Evolutionary conservation across 2,888 invertebrate genomes (phyloP).

Genomic region (Lathronympha strigana): DNA sequence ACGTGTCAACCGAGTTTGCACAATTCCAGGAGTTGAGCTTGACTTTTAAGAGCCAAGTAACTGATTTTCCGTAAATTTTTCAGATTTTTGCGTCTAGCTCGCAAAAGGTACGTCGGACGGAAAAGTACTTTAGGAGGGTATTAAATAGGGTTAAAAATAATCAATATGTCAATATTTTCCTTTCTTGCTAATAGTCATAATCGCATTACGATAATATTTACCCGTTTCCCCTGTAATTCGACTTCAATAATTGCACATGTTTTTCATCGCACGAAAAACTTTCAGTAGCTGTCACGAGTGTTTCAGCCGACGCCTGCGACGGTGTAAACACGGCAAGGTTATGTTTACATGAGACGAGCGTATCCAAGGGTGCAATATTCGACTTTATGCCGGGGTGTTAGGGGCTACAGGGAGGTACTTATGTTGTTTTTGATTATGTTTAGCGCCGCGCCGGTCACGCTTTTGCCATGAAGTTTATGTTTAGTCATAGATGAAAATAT

Average conservation of each 20-base stretch:
- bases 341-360: slow-evolving; percentile 10
- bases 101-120: too few relatives aligned
- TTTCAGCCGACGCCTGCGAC: not conserved
- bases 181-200: too few relatives aligned
- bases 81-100: too few relatives aligned
- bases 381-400: not conserved
- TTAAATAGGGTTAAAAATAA: too few relatives aligned
- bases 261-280: not conserved
- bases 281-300: not conserved
- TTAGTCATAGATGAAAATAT: slow-evolving; percentile 3
- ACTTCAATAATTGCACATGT: not conserved
- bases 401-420: not conserved
- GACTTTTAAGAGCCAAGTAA: too few relatives aligned
- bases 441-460: not conserved
- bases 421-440: not conserved
- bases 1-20: too few relatives aligned
- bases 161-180: too few relatives aligned
- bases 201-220: not conserved
- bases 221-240: not conserved
- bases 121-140: too few relatives aligned
- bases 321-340: slow-evolving; percentile 8
- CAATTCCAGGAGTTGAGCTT: too few relatives aligned
- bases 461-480: not conserved
- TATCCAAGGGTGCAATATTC: not conserved
- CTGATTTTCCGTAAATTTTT: too few relatives aligned